Evolutionary conservation across 2,888 invertebrate species (phyloP).

Genomic region (Tipula confusa): DNA sequence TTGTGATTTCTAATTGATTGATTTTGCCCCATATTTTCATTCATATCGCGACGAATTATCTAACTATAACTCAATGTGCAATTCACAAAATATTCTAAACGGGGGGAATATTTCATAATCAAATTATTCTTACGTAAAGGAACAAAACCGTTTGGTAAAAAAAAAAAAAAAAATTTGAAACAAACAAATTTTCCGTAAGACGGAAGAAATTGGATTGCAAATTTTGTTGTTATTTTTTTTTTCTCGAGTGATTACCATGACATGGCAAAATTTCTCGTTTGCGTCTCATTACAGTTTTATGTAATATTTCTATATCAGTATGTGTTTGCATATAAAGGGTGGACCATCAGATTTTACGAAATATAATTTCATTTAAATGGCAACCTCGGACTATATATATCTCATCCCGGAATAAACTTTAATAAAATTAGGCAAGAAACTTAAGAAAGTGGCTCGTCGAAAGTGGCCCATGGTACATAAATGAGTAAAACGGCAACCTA

Average conservation of each 20-base stretch:
- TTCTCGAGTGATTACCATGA: neutral
- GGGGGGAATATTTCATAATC: neutral
- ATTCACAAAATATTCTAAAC: neutral
- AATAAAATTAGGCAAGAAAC: no score
- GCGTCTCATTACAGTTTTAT: neutral
- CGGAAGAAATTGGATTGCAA: constrained; percentile 3
- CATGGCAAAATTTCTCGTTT: neutral
- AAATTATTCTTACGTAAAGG: constrained; percentile 3
- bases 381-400: no score
- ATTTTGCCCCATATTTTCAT: constrained; percentile 20
- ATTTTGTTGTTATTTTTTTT: neutral
- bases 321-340: no score
- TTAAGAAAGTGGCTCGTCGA: no score
- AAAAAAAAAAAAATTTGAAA: neutral
- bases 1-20: constrained; percentile 12
- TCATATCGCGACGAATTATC: neutral
- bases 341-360: no score
- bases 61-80: neutral
- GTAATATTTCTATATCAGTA: no score
- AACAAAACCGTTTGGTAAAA: neutral
- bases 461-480: no score
- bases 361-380: no score
- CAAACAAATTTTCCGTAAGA: constrained; percentile 9
- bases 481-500: no score
- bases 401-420: no score